Base-by-base conservation (phyloP, 2,888 invertebrate genomes). In the Drosophila emarginata region DNA sequence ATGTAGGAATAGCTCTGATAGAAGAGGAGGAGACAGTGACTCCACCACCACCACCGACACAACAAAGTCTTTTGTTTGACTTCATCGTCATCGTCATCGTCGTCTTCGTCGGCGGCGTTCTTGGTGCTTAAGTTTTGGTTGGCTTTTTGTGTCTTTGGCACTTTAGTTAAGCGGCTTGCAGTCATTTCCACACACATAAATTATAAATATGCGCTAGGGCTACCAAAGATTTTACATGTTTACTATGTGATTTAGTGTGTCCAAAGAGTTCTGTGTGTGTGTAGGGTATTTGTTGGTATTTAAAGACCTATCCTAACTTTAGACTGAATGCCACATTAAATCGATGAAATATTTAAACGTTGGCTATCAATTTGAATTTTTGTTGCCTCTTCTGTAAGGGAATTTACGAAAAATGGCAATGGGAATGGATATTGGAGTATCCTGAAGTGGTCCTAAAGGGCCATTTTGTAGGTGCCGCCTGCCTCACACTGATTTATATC, bases 301-400 rank as follows among this genome's bases (percentile, higher is more conserved):
- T 39, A 45, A 5, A 45, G 45, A 45, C 45, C 14, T 40, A 40
- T 15, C 21, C 23, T 23, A 51, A 23, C 21, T 51, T 14, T 15
- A 53, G n/a, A 53, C 53, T 11, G 1, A 53, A 53, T 28, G 32
- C 53, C 70, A 67, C 80, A 79, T 77, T 61, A 74, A 81, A 87
- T 81, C 81, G 74, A 87, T 87, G 77, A 81, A 84, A 77, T 87
- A 81, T 81, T 81, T 79, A 87, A 81, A 71, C 74, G 74, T 40
- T 67, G 21, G 78, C 86, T 80, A 87, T 85, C 81, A 81, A 87
- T 87, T 87, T 85, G 80, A 80, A 85, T 85, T 82, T 82, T 82
- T 56, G 71, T 53, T 67, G 61, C 60, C n/a, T 6, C 9, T 21
- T 18, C 32, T 15, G 32, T n/a, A 36, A n/a, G 32, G 51, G 32